Percentiles rank a stretch among this genome's conserved stretches.
These are phyloP conservation scores for Ennomos fuscantarius DNA, from an alignment of 2,888 invertebrate species.

Conservation along the genomic window DNA sequence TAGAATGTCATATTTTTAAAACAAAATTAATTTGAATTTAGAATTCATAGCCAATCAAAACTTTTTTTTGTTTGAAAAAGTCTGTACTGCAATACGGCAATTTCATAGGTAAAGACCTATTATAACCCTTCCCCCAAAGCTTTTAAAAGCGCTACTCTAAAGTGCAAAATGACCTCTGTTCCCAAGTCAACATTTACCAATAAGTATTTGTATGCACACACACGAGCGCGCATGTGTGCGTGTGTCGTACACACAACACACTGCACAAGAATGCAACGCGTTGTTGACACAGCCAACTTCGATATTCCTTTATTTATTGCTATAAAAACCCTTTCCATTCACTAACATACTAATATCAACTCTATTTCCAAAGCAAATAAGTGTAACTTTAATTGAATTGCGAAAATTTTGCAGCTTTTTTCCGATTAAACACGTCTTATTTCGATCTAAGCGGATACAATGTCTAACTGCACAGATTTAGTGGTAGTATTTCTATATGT, in stretches of 20 bases:
- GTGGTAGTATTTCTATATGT: constrained; percentile 45
- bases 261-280: constrained; percentile 84
- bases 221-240: constrained; percentile 49
- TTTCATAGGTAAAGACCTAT: too few species aligned
- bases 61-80: too few species aligned
- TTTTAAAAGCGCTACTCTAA: constrained; percentile 36
- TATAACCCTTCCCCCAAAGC: constrained; percentile 4
- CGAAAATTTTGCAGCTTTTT: constrained; percentile 51
- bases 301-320: constrained; percentile 85
- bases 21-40: too few species aligned
- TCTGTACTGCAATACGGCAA: too few species aligned
- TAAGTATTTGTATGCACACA: constrained; percentile 78
- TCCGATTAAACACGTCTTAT: constrained; percentile 29
- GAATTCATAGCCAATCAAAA: too few species aligned
- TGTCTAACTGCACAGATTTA: constrained; percentile 40
- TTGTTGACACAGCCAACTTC: constrained; percentile 85
- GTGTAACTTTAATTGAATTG: constrained; percentile 32
- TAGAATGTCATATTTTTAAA: too few species aligned
- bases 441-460: constrained; percentile 45
- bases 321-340: constrained; percentile 74
- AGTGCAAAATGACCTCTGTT: constrained; percentile 53
- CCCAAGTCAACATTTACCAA: constrained; percentile 81
- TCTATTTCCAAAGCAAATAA: not conserved
- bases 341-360: constrained; percentile 38
- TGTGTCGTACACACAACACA: constrained; percentile 62